Evolutionary conservation across 2,797 vertebrate species (phyloP).

Genomic region (Arremon aurantiirostris): DNA sequence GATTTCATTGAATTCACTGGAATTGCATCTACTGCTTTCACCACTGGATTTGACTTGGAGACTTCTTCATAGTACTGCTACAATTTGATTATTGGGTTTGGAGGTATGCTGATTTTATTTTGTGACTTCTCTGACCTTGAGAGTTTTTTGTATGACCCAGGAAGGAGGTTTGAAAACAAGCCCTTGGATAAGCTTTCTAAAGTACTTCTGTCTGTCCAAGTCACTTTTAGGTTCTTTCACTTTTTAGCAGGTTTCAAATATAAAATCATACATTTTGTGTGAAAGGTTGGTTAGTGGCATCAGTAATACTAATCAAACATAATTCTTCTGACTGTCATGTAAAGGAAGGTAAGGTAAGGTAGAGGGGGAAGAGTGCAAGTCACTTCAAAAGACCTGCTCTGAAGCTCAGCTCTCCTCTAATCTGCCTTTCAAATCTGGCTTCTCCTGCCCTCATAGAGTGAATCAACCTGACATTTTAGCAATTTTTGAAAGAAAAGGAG

Average conservation of each 20-base stretch:
- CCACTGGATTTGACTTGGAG: background rate
- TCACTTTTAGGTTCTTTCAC: background rate
- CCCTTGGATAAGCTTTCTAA: background rate
- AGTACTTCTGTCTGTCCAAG: background rate
- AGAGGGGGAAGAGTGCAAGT: conserved; percentile 1
- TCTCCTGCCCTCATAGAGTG: conserved; percentile 45
- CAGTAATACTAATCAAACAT: conserved; percentile 47
- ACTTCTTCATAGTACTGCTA: background rate
- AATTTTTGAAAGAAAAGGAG: conserved; percentile 64
- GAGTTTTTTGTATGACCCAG: background rate
- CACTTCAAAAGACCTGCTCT: conserved; percentile 56
- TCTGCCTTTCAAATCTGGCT: conserved; percentile 62
- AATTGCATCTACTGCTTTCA: background rate
- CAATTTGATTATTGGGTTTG: background rate
- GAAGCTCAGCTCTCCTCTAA: conserved; percentile 41
- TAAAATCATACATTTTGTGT: background rate
- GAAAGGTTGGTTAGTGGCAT: background rate
- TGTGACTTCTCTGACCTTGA: background rate
- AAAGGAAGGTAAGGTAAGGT: conserved; percentile 1
- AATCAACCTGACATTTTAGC: conserved; percentile 68
- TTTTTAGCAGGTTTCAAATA: background rate
- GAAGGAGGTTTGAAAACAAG: background rate
- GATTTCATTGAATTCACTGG: background rate
- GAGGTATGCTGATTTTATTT: background rate
- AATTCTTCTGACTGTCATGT: conserved; percentile 7